phyloP scores from a whole-genome alignment of 2,888 invertebrate genomes.

The Parnassius apollo region DNA sequence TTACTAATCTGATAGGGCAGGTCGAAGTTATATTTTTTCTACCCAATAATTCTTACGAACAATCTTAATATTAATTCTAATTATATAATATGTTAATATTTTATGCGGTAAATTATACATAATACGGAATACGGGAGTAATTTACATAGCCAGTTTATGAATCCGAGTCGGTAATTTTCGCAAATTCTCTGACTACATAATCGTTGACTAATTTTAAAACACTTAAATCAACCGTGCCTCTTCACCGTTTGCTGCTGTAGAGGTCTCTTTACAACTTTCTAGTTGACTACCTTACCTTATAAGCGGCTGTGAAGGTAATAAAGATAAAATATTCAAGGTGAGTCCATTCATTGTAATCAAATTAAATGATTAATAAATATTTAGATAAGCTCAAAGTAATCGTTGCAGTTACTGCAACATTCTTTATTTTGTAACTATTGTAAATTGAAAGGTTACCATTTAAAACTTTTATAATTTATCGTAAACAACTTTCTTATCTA shows the following conservation, averaged over 20 bases:
- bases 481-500: not conserved
- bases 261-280: not conserved
- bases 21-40: not conserved
- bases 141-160: no score
- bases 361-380: no score
- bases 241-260: not conserved
- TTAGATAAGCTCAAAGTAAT: no score
- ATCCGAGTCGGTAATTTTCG: not conserved
- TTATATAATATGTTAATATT: no score
- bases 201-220: slow-evolving; percentile 7
- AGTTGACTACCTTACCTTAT: not conserved
- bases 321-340: not conserved
- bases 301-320: not conserved
- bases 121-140: no score
- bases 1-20: no score
- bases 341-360: not conserved
- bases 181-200: slow-evolving; percentile 17
- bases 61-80: no score
- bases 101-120: no score
- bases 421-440: no score
- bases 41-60: no score
- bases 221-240: slow-evolving; percentile 10
- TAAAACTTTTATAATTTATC: not conserved
- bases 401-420: no score
- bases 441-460: no score